phyloP scores from a whole-genome alignment of 2,797 vertebrate genomes.

The Anguilla megastoma region DNA sequence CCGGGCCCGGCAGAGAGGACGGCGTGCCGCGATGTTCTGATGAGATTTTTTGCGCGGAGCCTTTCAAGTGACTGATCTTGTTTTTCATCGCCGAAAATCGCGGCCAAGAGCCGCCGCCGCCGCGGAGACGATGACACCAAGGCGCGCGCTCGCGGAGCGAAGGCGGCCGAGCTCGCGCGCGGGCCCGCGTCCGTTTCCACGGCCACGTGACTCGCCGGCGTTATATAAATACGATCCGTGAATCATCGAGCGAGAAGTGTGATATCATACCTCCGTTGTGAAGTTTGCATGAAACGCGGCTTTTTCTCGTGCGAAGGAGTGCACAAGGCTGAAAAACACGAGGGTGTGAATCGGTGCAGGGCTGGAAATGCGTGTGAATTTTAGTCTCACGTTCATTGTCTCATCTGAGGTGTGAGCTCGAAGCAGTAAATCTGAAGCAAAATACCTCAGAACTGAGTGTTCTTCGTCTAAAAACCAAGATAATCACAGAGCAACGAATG shows the following conservation, averaged over 20 bases:
- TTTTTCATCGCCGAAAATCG: background rate
- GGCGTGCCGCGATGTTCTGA: background rate
- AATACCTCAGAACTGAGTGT: background rate
- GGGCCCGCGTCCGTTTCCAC: background rate
- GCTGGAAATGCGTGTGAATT: background rate
- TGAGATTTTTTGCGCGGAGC: background rate
- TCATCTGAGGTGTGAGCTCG: background rate
- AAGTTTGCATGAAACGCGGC: background rate
- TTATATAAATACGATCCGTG: background rate
- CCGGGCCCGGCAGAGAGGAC: background rate
- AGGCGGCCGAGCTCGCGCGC: background rate
- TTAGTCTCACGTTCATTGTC: background rate
- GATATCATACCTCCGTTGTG: background rate
- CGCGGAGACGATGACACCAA: background rate
- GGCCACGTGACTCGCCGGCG: background rate
- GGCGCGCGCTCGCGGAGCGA: background rate
- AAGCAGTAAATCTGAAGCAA: background rate
- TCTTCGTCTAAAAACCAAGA: background rate
- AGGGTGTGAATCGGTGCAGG: background rate
- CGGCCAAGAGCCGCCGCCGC: background rate
- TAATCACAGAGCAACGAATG: background rate
- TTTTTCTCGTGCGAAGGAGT: background rate
- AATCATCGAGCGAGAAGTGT: background rate
- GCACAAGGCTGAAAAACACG: background rate
- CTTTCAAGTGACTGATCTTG: background rate